phyloP scores from a whole-genome alignment of 2,113 vertebrate genomes.

The Paralichthys olivaceus region DNA sequence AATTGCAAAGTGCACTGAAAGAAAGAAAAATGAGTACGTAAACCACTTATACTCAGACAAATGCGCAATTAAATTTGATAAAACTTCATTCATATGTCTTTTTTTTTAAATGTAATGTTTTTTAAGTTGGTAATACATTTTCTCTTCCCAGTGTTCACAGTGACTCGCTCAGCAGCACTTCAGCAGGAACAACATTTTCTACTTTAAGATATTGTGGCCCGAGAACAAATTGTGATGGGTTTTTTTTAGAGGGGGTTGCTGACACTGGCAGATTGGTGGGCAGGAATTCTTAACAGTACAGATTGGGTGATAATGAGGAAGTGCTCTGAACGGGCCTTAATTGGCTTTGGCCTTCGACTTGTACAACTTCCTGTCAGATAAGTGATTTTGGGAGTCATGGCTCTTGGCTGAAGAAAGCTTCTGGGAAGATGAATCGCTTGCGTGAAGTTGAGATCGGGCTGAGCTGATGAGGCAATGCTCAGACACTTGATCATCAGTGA shows the following conservation, averaged over 20 bases:
- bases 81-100: no score
- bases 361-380: slow-evolving; percentile 47
- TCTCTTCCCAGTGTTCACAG: no score
- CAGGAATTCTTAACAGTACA: slow-evolving; percentile 67
- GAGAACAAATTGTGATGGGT: slow-evolving; percentile 21
- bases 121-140: no score
- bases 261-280: slow-evolving; percentile 71
- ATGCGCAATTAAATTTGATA: no score
- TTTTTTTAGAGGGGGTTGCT: slow-evolving; percentile 24
- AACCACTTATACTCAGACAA: no score
- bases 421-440: slow-evolving; percentile 36
- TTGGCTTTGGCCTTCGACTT: slow-evolving; percentile 53
- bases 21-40: no score
- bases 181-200: no score
- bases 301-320: slow-evolving; percentile 72
- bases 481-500: slow-evolving; percentile 26
- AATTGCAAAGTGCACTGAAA: background rate
- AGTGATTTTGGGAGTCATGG: slow-evolving; percentile 56
- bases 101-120: no score
- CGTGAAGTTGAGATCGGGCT: slow-evolving; percentile 59
- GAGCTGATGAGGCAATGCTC: slow-evolving; percentile 11
- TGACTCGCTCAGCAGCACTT: no score
- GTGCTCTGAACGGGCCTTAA: slow-evolving; percentile 48
- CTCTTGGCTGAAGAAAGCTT: slow-evolving; percentile 56
- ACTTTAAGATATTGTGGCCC: slow-evolving; percentile 21